Evolutionary conservation across 2,797 vertebrate species (phyloP).

Genomic region (Oceanodroma leucorhoa): DNA sequence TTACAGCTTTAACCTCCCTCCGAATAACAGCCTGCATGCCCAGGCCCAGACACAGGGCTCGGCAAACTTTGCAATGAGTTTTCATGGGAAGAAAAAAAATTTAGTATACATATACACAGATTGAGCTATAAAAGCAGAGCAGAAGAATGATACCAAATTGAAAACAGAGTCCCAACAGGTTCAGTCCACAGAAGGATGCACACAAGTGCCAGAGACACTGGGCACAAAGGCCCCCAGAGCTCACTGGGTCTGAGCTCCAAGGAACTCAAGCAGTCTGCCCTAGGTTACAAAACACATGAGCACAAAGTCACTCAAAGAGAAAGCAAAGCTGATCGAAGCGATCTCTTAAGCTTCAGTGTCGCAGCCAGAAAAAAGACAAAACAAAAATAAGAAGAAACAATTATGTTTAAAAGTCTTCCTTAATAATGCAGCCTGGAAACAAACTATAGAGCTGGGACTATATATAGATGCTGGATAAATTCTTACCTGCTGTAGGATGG

Average conservation of each 20-base stretch:
- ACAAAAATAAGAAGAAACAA: neutral
- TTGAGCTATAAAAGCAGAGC: neutral
- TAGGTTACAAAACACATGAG: fast-evolving
- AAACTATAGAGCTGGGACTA: fast-evolving
- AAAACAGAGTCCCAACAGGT: neutral
- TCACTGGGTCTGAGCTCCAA: neutral
- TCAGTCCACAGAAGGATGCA: neutral
- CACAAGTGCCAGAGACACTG: neutral
- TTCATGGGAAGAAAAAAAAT: neutral
- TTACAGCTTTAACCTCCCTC: neutral
- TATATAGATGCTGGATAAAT: neutral
- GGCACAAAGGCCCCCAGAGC: neutral
- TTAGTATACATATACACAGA: neutral
- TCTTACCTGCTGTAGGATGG: neutral
- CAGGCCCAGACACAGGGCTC: neutral
- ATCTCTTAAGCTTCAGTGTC: too few species aligned
- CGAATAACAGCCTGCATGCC: neutral
- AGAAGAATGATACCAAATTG: neutral
- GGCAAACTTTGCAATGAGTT: neutral
- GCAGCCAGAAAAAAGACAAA: neutral
- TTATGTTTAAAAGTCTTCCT: neutral
- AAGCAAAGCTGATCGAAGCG: neutral
- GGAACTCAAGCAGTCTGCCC: neutral
- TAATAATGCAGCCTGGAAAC: neutral
- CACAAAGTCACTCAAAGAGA: neutral